These are phyloP conservation scores for Anniella stebbinsi DNA, from an alignment of 2,797 vertebrate genomes.

Conservation along the genomic window DNA sequence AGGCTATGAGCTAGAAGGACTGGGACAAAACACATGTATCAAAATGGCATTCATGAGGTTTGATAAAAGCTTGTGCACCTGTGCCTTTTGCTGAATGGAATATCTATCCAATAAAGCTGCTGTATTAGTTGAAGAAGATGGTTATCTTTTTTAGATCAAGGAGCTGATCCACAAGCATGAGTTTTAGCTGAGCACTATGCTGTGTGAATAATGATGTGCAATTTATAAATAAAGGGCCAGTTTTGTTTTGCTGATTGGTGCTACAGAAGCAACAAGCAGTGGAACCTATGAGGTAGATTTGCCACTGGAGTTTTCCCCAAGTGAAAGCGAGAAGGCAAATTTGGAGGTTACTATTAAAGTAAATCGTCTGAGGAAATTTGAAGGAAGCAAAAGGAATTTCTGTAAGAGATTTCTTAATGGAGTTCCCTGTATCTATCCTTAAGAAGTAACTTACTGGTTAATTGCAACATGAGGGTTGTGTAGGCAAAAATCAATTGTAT, in stretches of 20 bases:
- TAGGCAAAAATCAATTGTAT: background rate
- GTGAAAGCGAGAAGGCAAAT: background rate
- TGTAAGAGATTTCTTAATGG: background rate
- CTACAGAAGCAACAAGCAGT: background rate
- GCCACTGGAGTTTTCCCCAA: background rate
- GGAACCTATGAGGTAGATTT: background rate
- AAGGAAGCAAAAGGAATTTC: background rate
- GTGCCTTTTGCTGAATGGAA: background rate
- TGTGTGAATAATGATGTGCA: background rate
- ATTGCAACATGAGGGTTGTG: background rate
- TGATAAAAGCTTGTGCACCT: background rate
- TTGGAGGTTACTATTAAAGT: background rate
- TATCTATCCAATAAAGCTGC: background rate
- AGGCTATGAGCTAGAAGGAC: background rate
- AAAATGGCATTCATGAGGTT: background rate
- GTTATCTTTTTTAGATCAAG: background rate
- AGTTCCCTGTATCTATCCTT: background rate
- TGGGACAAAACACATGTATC: background rate
- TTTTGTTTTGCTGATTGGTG: background rate
- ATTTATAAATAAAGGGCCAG: background rate
- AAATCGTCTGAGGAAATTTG: background rate
- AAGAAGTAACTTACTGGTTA: background rate
- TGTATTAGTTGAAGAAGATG: constrained; percentile 10
- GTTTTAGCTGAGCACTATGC: background rate
- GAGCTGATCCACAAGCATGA: background rate